These are phyloP conservation scores for Atta colombica DNA, from an alignment of 1,140 invertebrate species.

Conservation along the genomic window DNA sequence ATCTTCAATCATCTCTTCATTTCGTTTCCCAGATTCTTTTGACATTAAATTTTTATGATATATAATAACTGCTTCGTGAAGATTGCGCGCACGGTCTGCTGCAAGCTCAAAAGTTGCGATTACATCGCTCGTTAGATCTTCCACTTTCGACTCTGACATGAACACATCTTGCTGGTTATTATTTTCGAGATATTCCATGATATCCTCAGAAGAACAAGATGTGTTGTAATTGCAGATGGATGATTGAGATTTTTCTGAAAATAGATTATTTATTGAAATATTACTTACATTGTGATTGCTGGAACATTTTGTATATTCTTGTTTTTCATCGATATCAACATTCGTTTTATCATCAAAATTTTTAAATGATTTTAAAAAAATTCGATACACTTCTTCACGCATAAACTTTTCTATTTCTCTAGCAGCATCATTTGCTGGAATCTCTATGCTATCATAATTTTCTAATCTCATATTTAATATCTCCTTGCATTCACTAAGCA, in stretches of 20 bases:
- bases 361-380: not conserved
- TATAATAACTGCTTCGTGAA: slow-evolving; percentile 67
- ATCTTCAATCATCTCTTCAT: slow-evolving; percentile 13
- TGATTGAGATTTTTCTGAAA: slow-evolving; percentile 18
- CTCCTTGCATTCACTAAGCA: not conserved
- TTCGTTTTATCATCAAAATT: not conserved
- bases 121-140: slow-evolving; percentile 42
- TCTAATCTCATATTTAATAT: not conserved
- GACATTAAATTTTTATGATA: slow-evolving; percentile 57
- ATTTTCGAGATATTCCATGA: slow-evolving; percentile 19
- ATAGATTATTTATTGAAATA: not conserved
- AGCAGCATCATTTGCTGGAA: not conserved
- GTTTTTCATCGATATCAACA: not conserved
- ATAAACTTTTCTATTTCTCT: not conserved
- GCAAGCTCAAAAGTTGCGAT: slow-evolving; percentile 67
- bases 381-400: not conserved
- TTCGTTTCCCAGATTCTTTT: not conserved
- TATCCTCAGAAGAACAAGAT: not conserved
- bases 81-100: slow-evolving; percentile 59
- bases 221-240: slow-evolving; percentile 11
- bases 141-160: not conserved
- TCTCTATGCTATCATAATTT: not conserved
- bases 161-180: not conserved
- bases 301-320: not conserved
- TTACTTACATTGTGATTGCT: not conserved